Evolutionary conservation across 2,113 vertebrate species (phyloP).

Genomic region (Rutilus rutilus): DNA sequence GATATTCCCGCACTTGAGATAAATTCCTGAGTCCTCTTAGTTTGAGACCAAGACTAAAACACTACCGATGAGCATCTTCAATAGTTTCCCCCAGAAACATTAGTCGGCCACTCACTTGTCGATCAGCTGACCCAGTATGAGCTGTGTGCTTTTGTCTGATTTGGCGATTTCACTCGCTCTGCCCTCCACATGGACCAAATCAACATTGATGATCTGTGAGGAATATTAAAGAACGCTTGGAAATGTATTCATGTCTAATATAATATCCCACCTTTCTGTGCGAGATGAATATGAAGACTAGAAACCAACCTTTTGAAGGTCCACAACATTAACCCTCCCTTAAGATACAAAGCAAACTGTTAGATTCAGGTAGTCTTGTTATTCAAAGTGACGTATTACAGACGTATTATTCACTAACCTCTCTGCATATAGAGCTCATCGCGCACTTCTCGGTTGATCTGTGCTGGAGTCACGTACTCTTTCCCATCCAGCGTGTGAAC

Average conservation of each 20-base stretch:
- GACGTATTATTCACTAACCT: constrained; percentile 79
- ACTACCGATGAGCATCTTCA: not conserved
- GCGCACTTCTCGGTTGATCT: constrained; percentile 88
- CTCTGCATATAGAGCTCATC: constrained; percentile 91
- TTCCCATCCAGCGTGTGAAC: constrained; percentile 96
- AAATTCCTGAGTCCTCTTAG: too few species aligned
- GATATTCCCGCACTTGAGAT: too few species aligned
- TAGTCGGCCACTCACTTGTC: constrained; percentile 83
- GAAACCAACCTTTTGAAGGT: constrained; percentile 90
- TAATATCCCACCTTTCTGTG: not conserved
- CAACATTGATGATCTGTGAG: constrained; percentile 89
- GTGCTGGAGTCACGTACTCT: constrained; percentile 92
- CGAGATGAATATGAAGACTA: not conserved
- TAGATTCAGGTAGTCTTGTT: not conserved
- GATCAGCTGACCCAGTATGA: constrained; percentile 92
- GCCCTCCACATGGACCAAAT: constrained; percentile 91
- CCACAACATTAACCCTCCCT: constrained; percentile 96
- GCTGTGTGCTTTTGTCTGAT: constrained; percentile 83
- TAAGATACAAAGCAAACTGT: constrained; percentile 59
- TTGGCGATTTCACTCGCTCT: constrained; percentile 88
- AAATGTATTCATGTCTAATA: not conserved
- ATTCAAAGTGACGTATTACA: not conserved
- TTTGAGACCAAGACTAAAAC: too few species aligned
- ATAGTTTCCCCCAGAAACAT: not conserved
- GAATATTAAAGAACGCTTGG: not conserved